Conservation (phyloP, 2,113 vertebrate genomes). For the Anas platyrhynchos region DNA sequence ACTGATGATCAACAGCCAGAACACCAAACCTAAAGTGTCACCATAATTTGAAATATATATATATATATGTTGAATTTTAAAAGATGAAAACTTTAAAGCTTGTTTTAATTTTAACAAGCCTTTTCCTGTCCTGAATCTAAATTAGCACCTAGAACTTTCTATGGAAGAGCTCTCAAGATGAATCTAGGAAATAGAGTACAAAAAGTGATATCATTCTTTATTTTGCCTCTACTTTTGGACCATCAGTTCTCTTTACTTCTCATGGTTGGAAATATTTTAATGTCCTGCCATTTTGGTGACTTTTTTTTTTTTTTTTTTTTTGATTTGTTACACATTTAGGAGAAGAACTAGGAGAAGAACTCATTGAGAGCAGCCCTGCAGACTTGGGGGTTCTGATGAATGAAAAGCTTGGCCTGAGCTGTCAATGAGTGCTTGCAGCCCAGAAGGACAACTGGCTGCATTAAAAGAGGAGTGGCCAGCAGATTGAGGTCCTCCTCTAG, state of each 20-base stretch:
- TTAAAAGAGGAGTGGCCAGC: too few relatives aligned
- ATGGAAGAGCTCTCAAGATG: background rate
- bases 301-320: background rate
- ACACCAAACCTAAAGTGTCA: background rate
- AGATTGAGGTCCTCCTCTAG: too few relatives aligned
- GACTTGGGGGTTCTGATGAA: too few relatives aligned
- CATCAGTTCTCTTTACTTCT: background rate
- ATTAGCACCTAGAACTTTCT: background rate
- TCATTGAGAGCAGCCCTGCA: too few relatives aligned
- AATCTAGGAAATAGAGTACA: background rate
- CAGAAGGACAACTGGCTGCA: too few relatives aligned
- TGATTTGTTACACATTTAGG: constrained; percentile 8
- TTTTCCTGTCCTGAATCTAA: background rate
- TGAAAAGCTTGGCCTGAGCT: too few relatives aligned
- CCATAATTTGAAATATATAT: background rate
- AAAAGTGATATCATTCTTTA: background rate
- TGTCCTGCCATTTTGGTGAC: background rate
- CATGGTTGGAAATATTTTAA: background rate
- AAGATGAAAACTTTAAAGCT: background rate
- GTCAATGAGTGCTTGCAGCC: too few relatives aligned
- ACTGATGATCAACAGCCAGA: background rate
- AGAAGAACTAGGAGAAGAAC: too few relatives aligned
- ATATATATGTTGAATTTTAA: background rate
- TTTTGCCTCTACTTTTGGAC: fast-evolving
- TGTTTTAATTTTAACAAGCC: background rate